Evolutionary conservation across 2,888 invertebrate genomes (phyloP).

Genomic region (Lasioglossum calceatum): DNA sequence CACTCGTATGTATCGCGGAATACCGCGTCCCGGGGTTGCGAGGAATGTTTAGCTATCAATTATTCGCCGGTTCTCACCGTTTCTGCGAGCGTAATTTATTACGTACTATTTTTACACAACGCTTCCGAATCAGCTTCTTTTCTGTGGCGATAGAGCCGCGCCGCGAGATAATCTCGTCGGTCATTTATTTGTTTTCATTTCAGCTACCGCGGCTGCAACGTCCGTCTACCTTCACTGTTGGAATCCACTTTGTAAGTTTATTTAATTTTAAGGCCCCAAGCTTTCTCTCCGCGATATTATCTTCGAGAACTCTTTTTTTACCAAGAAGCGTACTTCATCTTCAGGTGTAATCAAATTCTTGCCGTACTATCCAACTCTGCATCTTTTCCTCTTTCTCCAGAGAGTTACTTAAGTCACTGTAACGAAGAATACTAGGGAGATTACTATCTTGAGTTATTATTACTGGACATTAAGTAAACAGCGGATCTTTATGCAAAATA

Average conservation of each 20-base stretch:
- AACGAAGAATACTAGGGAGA: neutral
- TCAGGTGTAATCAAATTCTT: neutral
- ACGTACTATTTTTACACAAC: neutral
- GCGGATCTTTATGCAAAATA: too few species aligned
- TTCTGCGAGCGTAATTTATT: neutral
- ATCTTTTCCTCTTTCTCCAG: neutral
- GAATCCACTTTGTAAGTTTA: neutral
- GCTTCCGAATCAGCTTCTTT: neutral
- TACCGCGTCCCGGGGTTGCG: neutral
- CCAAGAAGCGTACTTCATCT: neutral
- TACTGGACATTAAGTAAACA: neutral
- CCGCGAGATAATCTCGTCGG: neutral
- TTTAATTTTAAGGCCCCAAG: neutral
- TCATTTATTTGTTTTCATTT: neutral
- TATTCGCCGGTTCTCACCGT: conserved; percentile 22
- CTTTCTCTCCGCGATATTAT: too few species aligned
- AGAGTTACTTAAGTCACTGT: neutral
- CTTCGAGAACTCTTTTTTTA: neutral
- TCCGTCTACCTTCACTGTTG: neutral
- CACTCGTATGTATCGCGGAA: conserved; percentile 40
- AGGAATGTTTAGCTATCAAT: conserved; percentile 43
- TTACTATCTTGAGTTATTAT: neutral
- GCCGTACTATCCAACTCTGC: neutral
- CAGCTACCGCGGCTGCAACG: neutral
- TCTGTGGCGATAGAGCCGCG: neutral